phyloP scores from a whole-genome alignment of 1,140 invertebrate genomes.

The Pissodes strobi region DNA sequence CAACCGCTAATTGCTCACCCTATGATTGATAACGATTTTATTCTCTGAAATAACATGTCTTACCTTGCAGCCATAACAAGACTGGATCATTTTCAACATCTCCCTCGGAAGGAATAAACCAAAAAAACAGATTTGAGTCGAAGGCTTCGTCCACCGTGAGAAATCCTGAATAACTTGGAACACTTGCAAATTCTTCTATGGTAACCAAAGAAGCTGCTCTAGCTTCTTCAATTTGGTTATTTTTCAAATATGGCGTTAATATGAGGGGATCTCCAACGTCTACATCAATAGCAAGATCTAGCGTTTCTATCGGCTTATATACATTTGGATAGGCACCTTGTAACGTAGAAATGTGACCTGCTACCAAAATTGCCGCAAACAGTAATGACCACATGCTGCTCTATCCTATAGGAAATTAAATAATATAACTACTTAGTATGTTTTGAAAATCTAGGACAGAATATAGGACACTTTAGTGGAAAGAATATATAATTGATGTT shows the following conservation, averaged over 20 bases:
- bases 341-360: too few relatives aligned
- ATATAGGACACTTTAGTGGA: too few relatives aligned
- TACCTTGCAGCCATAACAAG: constrained; percentile 70
- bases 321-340: too few relatives aligned
- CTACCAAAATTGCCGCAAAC: too few relatives aligned
- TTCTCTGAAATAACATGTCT: constrained; percentile 44
- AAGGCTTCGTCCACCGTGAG: constrained; percentile 69
- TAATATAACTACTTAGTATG: too few relatives aligned
- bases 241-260: constrained; percentile 59
- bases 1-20: too few relatives aligned
- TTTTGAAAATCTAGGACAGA: too few relatives aligned
- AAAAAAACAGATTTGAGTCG: constrained; percentile 75
- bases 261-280: constrained; percentile 54
- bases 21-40: too few relatives aligned
- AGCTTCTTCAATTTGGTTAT: constrained; percentile 56
- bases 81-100: constrained; percentile 63
- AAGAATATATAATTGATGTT: too few relatives aligned
- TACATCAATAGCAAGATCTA: not conserved
- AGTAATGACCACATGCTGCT: too few relatives aligned
- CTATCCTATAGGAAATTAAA: too few relatives aligned
- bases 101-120: constrained; percentile 71
- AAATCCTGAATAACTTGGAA: constrained; percentile 64
- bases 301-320: too few relatives aligned
- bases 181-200: constrained; percentile 35
- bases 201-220: constrained; percentile 16